Evolutionary conservation across 2,797 vertebrate genomes (phyloP).

Genomic region (Malurus leucopterus): DNA sequence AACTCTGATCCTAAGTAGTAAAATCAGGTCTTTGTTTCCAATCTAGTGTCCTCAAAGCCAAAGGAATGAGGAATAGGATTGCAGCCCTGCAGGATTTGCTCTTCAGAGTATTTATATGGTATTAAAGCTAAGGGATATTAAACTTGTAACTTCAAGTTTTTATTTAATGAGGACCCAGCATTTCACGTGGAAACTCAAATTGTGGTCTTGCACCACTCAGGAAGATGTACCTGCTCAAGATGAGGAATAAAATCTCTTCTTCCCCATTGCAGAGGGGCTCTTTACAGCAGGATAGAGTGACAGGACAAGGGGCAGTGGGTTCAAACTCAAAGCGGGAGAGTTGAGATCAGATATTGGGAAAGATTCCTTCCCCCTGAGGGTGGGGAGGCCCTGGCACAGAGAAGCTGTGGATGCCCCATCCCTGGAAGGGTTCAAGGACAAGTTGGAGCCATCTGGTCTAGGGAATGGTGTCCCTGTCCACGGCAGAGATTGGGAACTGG

Average conservation of each 20-base stretch:
- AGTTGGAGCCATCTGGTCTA: neutral
- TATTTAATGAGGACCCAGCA: neutral
- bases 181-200: neutral
- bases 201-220: neutral
- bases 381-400: neutral
- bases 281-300: neutral
- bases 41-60: neutral
- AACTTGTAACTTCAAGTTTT: neutral
- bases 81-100: neutral
- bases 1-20: neutral
- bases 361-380: fast-evolving
- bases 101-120: neutral
- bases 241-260: neutral
- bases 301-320: neutral
- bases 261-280: neutral
- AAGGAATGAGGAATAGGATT: neutral
- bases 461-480: neutral
- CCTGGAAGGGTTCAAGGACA: neutral
- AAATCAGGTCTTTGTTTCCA: neutral
- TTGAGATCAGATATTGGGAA: neutral
- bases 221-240: neutral
- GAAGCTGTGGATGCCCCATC: neutral
- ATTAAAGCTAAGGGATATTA: neutral
- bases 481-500: neutral
- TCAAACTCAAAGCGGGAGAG: neutral